Evolutionary conservation across 2,113 vertebrate genomes (phyloP), one percentile per base, ranked within the genome.

Genomic region (Anser brachyrhynchus): DNA sequence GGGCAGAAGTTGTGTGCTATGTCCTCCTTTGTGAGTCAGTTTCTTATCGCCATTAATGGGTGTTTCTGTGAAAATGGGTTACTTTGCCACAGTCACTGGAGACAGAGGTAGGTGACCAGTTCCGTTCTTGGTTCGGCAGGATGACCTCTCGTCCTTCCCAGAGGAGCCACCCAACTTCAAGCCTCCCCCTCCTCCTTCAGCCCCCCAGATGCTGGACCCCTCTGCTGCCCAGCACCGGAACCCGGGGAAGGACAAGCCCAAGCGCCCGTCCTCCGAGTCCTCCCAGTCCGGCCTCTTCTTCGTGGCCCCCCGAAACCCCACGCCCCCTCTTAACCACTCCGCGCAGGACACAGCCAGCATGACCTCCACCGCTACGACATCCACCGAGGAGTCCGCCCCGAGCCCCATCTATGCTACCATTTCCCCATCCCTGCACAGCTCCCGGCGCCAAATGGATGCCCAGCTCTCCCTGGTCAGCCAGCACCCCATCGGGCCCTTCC

Each of bases 221-320:
- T 75, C 97, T 49, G 61, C 91, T 13, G 44, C 95, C 87, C 89
- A 98, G 96, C 96, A 64, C 2, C 88, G 57, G 26, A 85, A 91
- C 75, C 44, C 90, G 2, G 97, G 67, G 70, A 95, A 97, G 96
- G 98, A 97, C 21, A 93, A 95, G 51, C 93, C 87, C 95, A 98
- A 98, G 80, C 97, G 98, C 11, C 98, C 98, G 55, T 98, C 98
- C n/a, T 99, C 98, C 0, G 97, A 98, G 26, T 99, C 99, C 19
- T 98, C 98, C 67, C 98, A 98, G 90, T 99, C 98, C 0, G 99
- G 98, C 84, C 97, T 99, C 69, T 98, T 98, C 98, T 99, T 99
- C 78, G 97, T 98, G 2, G 98, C 98, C 3, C 98, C 98, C 6
- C 96, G 86, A 65, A 98, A 94, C 84, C 94, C 88, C 67, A 98